Conservation (phyloP, 2,888 invertebrate species). For the Plebejus melissa region DNA sequence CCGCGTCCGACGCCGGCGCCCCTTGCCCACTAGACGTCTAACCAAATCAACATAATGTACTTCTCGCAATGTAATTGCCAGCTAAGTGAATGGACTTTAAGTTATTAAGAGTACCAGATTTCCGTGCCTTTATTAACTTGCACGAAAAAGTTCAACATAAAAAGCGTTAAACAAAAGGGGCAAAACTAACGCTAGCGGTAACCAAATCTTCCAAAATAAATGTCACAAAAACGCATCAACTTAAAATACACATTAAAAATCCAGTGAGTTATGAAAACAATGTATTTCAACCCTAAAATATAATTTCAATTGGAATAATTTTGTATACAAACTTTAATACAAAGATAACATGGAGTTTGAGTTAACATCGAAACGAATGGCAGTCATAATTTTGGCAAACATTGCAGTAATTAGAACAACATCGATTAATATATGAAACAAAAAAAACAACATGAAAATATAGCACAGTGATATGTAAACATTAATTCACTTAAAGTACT, state of each 20-base stretch:
- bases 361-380: constrained; percentile 57
- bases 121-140: constrained; percentile 52
- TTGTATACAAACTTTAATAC: constrained; percentile 47
- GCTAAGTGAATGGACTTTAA: constrained; percentile 28
- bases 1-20: constrained; percentile 60
- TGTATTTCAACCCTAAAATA: constrained; percentile 71
- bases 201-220: constrained; percentile 78
- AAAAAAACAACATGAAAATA: constrained; percentile 18
- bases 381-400: constrained; percentile 64
- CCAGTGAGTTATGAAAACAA: constrained; percentile 57
- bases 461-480: constrained; percentile 27
- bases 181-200: constrained; percentile 45
- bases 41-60: constrained; percentile 72
- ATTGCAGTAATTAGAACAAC: constrained; percentile 35
- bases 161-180: constrained; percentile 42
- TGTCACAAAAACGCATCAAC: constrained; percentile 57
- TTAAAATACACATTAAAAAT: constrained; percentile 47
- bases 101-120: constrained; percentile 10
- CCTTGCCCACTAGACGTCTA: constrained; percentile 67
- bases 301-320: constrained; percentile 59
- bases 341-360: constrained; percentile 51
- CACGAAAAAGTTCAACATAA: constrained; percentile 57
- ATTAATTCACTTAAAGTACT: constrained; percentile 20
- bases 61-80: constrained; percentile 46
- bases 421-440: constrained; percentile 15